Base-by-base conservation (phyloP, 2,797 vertebrate species). In the Malacoctenus gilli region DNA sequence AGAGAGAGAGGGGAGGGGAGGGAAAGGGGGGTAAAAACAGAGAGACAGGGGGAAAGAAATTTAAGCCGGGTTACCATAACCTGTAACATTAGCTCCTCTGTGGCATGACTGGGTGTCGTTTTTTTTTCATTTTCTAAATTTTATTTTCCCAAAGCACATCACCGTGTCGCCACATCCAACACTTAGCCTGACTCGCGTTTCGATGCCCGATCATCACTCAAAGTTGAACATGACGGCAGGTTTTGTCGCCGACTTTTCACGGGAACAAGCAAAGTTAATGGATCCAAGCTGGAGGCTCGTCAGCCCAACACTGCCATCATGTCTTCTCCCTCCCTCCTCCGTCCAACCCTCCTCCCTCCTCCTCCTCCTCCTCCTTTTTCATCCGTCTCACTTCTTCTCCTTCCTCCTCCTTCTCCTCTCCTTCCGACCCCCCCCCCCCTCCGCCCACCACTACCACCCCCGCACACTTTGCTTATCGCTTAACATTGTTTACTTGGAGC, bases 381-480 rank as follows among this genome's bases (percentile, higher is more conserved):
- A 58, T 71, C 64, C 53, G 49, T 60, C 62, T 72, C 75, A 38
- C 68, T 52, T 69, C 79, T 37, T 49, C 63, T 73, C n/a, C 68
- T 52, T 69, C 79, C 35, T 49, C 25, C 25, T 77, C 62, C n/a
- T 37, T 30, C 43, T 43, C 63, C 14, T 49, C 51, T 62, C 59
- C 40, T 60, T 64, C 58, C 50, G 28, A 36, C 43, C 68, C 62
- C 62, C 44, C 48, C 66, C 60, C 70, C 58, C 68, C 48, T 75
- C 80, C 81, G 75, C 68, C 62, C 71, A 77, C 71, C 75, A 68
- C 37, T 71, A 77, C 71, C 75, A 68, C 37, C 83, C 77, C 70
- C 64, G 70, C 79, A 75, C 74, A 71, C 78, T 74, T 68, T 72
- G 76, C 72, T 77, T 86, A 87, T 89, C 85, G 81, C 84, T 86